These are phyloP conservation scores for Leucozona laternaria DNA, from an alignment of 2,888 invertebrate species.

Conservation along the genomic window DNA sequence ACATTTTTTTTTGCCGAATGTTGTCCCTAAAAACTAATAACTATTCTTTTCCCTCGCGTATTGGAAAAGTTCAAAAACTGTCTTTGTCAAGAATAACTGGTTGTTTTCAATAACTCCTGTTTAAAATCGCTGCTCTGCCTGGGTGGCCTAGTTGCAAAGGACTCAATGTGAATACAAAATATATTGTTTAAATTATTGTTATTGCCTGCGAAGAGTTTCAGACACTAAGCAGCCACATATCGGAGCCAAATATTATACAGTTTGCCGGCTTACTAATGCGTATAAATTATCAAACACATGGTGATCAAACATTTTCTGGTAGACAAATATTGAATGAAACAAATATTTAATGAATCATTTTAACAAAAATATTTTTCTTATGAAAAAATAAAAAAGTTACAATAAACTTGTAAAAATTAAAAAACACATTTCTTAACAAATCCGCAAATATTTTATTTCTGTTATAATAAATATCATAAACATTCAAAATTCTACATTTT, in stretches of 20 bases:
- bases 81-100: background rate
- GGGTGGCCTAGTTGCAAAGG: slow-evolving; percentile 44
- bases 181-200: too few species aligned
- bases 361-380: too few species aligned
- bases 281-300: background rate
- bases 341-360: background rate
- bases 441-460: too few species aligned
- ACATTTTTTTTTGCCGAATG: slow-evolving; percentile 7
- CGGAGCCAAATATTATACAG: background rate
- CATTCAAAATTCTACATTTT: too few species aligned
- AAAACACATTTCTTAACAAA: too few species aligned
- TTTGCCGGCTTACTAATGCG: slow-evolving; percentile 1
- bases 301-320: background rate
- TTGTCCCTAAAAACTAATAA: background rate
- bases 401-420: too few species aligned
- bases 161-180: too few species aligned
- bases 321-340: too few species aligned
- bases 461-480: too few species aligned
- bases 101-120: background rate
- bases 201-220: background rate
- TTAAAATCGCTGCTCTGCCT: background rate
- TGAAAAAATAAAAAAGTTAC: too few species aligned
- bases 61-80: slow-evolving; percentile 58
- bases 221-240: background rate
- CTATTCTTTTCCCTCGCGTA: background rate